These are phyloP conservation scores for Oncorhynchus tshawytscha DNA, from an alignment of 2,113 vertebrate genomes.

Conservation along the genomic window DNA sequence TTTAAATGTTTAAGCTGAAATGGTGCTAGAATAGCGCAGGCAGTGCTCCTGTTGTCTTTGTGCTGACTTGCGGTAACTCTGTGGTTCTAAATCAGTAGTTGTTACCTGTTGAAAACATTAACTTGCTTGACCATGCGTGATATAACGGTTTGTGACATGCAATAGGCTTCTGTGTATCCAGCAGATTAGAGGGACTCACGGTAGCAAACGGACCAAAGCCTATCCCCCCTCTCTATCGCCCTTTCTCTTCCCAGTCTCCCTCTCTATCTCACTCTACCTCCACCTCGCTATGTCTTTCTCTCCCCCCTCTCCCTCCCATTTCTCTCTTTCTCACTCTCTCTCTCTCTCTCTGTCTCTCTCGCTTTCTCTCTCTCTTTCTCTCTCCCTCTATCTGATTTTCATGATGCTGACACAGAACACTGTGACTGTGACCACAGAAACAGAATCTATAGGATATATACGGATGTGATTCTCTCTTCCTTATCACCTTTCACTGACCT, in stretches of 20 bases:
- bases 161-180: slow-evolving; percentile 39
- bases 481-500: neutral
- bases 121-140: no score
- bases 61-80: no score
- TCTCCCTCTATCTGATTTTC: slow-evolving; percentile 2
- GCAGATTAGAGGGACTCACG: slow-evolving; percentile 38
- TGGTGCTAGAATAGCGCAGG: no score
- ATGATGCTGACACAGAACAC: slow-evolving; percentile 4
- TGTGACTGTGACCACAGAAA: slow-evolving; percentile 3
- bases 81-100: no score
- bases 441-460: neutral
- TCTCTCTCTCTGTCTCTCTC: neutral
- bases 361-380: neutral
- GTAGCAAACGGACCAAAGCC: neutral
- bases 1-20: no score
- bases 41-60: no score
- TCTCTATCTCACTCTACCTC: neutral
- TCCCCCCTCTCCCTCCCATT: slow-evolving; percentile 17
- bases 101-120: no score
- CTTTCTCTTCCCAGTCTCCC: neutral
- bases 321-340: neutral
- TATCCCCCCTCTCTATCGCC: neutral
- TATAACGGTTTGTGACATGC: no score
- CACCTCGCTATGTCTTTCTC: neutral
- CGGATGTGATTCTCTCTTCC: neutral